A percentile compares a stretch with the other conserved stretches of the same genome.
Evolutionary conservation across 1,140 invertebrate species (phyloP).

Genomic region (Sminthurides bifidus): DNA sequence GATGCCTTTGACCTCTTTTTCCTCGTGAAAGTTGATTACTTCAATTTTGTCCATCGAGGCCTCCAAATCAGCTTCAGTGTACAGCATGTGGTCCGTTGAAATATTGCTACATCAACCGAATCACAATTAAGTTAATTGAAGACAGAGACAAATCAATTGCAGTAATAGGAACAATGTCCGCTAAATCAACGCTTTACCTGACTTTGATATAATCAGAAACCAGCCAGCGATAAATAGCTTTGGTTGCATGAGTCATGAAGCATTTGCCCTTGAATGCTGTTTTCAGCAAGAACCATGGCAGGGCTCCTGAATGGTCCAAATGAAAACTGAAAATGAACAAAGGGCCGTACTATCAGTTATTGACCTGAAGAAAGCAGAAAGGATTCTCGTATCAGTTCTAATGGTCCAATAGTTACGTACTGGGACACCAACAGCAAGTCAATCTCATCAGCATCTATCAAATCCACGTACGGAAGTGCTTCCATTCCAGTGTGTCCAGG

Average conservation of each 20-base stretch:
- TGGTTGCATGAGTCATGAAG: conserved; percentile 99
- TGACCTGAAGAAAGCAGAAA: conserved; percentile 8
- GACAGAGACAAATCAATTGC: background rate
- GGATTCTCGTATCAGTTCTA: background rate
- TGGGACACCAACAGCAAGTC: conserved; percentile 93
- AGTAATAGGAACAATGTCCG: conserved; percentile 28
- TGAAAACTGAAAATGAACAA: conserved; percentile 63
- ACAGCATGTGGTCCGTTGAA: conserved; percentile 93
- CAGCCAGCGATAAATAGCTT: conserved; percentile 98
- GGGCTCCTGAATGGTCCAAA: conserved; percentile 92
- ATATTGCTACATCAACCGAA: conserved; percentile 59
- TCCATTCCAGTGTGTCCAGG: conserved; percentile 94
- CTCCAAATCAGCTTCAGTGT: conserved; percentile 93
- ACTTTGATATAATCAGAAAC: conserved; percentile 99
- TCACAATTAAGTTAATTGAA: too few species aligned
- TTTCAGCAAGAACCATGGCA: conserved; percentile 96
- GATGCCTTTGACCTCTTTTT: conserved; percentile 92
- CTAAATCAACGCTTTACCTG: conserved; percentile 42
- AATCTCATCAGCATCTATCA: conserved; percentile 94
- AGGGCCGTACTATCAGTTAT: background rate
- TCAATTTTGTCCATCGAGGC: conserved; percentile 98
- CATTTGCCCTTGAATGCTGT: conserved; percentile 96
- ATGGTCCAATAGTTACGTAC: conserved; percentile 45
- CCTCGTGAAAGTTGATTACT: conserved; percentile 96
- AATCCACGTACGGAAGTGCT: conserved; percentile 92